Conservation (phyloP, 1,140 invertebrate genomes). For the Trachelipus rathkii region DNA sequence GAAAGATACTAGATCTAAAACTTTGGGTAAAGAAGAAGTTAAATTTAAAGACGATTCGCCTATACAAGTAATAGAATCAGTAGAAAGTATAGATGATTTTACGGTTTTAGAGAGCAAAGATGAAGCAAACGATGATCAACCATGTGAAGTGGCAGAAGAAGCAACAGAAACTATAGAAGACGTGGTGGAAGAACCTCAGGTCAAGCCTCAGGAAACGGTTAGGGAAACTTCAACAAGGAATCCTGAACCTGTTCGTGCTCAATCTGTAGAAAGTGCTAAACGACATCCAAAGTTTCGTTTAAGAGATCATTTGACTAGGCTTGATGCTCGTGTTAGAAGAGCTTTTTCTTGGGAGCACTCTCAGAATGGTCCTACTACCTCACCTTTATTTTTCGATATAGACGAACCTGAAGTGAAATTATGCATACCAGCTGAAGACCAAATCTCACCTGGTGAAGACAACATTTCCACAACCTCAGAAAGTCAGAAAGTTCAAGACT, state of each 20-base stretch:
- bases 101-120: neutral
- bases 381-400: neutral
- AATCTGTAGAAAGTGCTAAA: constrained; percentile 14
- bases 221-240: neutral
- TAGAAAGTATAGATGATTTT: neutral
- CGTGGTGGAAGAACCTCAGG: neutral
- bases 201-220: neutral
- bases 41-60: neutral
- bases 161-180: neutral
- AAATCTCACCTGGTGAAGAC: neutral
- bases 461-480: neutral
- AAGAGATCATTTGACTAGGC: constrained; percentile 32
- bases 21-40: neutral
- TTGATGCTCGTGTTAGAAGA: constrained; percentile 37
- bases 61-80: neutral
- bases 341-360: constrained; percentile 36
- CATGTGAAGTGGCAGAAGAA: neutral
- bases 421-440: neutral
- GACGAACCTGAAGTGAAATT: neutral
- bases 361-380: neutral
- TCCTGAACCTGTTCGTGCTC: neutral
- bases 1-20: neutral
- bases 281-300: constrained; percentile 28
- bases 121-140: too few relatives aligned
- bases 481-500: neutral